Evolutionary conservation across 2,797 vertebrate species (phyloP).

Genomic region (Lophius americanus): DNA sequence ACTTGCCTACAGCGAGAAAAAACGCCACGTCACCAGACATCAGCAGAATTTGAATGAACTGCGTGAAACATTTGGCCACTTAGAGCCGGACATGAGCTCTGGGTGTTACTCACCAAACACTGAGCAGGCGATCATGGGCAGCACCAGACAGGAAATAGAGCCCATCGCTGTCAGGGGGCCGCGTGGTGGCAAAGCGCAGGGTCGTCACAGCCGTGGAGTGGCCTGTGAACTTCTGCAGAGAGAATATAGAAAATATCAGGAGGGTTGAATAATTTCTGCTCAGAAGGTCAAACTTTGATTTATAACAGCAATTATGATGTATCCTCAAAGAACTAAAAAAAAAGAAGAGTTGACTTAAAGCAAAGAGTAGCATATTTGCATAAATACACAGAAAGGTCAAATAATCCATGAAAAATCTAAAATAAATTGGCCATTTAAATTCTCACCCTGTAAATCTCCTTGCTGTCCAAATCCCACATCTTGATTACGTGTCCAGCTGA

Average conservation of each 20-base stretch:
- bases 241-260: neutral
- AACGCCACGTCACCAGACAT: constrained; percentile 1
- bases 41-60: rapidly evolving
- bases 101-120: constrained; percentile 87
- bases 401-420: too few relatives aligned
- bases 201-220: constrained; percentile 93
- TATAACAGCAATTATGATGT: too few relatives aligned
- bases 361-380: too few relatives aligned
- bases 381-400: too few relatives aligned
- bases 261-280: neutral
- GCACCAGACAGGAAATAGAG: constrained; percentile 97
- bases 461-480: constrained; percentile 98
- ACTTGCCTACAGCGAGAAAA: constrained; percentile 87
- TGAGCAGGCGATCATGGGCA: constrained; percentile 91
- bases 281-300: neutral
- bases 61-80: neutral
- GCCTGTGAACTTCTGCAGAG: constrained; percentile 93
- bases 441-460: constrained; percentile 96
- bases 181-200: constrained; percentile 90
- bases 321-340: too few relatives aligned
- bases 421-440: neutral
- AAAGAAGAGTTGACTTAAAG: too few relatives aligned
- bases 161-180: constrained; percentile 89
- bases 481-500: constrained; percentile 96
- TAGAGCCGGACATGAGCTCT: rapidly evolving